Base-by-base conservation (phyloP, 2,888 invertebrate genomes). In the Macaria liturata region DNA sequence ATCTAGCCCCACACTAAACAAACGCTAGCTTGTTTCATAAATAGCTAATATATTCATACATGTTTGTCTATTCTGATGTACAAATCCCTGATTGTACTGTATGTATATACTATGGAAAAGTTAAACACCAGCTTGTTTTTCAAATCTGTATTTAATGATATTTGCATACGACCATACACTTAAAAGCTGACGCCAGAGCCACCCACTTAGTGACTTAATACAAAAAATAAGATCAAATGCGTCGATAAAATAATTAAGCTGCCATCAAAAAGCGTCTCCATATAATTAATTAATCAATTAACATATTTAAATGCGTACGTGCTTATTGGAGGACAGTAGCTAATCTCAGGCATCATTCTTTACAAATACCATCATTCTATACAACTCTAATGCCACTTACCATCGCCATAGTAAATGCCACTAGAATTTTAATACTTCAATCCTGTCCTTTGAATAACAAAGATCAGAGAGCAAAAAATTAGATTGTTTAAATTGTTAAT, bases 331-430 rank as follows among this genome's bases (percentile, higher is more conserved):
- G 30, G 9, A 49, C n/a, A 42, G 32, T 4, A 37, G 34, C 5
- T 37, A 37, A 37, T 37, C 34, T 37, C 1, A 37, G 42, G 4
- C 42, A 8, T 42, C 42, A 9, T 42, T n/a, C 42, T 42, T 7
- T 39, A 39, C 6, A 39, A 39, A 8, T 7, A 30, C 30, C 7
- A 4, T 32, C 46, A 32, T 32, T 32, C 37, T 44, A 37, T 30
- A 8, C 49, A 3, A 51, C 45, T 46, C n/a, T 37, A 37, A 37
- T 9, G 30, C 37, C 31, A 45, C 45, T 50, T 31, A 51, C 51
- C 45, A 39, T 54, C 30, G 49, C 59, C 61, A 68, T 68, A 61
- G 67, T 46, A 46, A 46, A 47, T 37, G 5, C 34, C 45, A 39
- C n/a, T 53, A 51, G 44, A 54, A 52, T 47, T 47, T 54, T 44